A percentile compares a stretch with the other conserved stretches of the same genome.
phyloP scores from a whole-genome alignment of 2,797 vertebrate species.

The Oreochromis mossambicus region DNA sequence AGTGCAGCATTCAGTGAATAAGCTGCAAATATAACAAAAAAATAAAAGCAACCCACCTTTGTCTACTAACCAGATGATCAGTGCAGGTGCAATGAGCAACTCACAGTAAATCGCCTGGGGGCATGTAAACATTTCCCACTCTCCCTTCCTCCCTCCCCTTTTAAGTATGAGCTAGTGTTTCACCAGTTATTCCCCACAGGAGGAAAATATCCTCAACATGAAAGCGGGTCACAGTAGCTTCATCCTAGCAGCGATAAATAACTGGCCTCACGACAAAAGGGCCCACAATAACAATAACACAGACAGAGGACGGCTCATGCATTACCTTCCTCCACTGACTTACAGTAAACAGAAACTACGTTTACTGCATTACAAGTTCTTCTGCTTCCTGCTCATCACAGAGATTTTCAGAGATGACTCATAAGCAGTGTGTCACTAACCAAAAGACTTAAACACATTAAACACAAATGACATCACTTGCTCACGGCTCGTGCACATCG shows the following conservation, averaged over 20 bases:
- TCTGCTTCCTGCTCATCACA: background rate
- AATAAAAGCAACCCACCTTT: background rate
- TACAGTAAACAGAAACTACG: background rate
- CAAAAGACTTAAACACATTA: slow-evolving; percentile 11
- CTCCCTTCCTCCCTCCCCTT: background rate
- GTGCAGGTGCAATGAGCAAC: background rate
- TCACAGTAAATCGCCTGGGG: slow-evolving; percentile 5
- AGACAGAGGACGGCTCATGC: background rate
- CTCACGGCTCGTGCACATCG: background rate
- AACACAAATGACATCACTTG: slow-evolving; percentile 23
- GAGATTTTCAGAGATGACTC: slow-evolving; percentile 31
- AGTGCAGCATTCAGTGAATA: background rate
- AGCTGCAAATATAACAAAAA: background rate
- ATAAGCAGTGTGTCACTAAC: background rate
- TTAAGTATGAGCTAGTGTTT: slow-evolving; percentile 25
- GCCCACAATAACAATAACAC: slow-evolving; percentile 15
- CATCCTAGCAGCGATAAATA: slow-evolving; percentile 37
- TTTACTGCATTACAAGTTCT: background rate
- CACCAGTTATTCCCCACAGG: slow-evolving; percentile 30
- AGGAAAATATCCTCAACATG: slow-evolving; percentile 38
- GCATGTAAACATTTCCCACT: slow-evolving; percentile 23
- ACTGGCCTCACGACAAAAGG: background rate
- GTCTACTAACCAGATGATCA: background rate
- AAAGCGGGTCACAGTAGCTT: slow-evolving; percentile 34
- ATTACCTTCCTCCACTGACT: background rate